These are phyloP conservation scores for Caenorhabditis becei DNA, from an alignment of 2,888 invertebrate genomes.

Conservation along the genomic window DNA sequence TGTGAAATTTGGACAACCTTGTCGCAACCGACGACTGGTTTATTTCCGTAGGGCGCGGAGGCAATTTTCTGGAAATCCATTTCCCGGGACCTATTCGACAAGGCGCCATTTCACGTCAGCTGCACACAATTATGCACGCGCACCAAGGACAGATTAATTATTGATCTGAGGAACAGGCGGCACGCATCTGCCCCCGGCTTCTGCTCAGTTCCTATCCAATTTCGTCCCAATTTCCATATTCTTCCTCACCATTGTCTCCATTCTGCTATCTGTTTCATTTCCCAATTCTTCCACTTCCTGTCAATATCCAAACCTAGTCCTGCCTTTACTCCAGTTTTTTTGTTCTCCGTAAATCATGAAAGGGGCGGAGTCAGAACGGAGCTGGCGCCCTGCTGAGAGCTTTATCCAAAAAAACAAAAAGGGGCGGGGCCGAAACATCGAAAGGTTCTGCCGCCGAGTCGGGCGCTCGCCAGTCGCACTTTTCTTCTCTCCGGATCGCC, in stretches of 20 bases:
- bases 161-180: conserved; percentile 21
- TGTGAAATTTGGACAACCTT: no score
- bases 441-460: conserved; percentile 17
- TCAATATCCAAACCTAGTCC: neutral
- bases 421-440: conserved; percentile 29
- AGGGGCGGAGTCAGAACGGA: conserved; percentile 15
- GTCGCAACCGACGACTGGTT: no score
- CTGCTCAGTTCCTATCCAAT: neutral
- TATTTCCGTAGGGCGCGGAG: no score
- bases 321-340: neutral
- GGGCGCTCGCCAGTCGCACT: conserved; percentile 22
- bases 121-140: conserved; percentile 26
- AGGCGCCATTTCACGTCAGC: conserved; percentile 3
- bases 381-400: neutral
- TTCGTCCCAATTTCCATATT: conserved; percentile 9
- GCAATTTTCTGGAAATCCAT: neutral
- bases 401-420: conserved; percentile 30
- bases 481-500: neutral
- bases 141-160: conserved; percentile 38
- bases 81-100: neutral
- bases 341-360: conserved; percentile 8
- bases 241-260: neutral
- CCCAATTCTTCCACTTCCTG: neutral
- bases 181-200: conserved; percentile 17
- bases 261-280: conserved; percentile 1